Base-by-base conservation (phyloP, 2,888 invertebrate genomes). In the Nomada fabriciana region DNA sequence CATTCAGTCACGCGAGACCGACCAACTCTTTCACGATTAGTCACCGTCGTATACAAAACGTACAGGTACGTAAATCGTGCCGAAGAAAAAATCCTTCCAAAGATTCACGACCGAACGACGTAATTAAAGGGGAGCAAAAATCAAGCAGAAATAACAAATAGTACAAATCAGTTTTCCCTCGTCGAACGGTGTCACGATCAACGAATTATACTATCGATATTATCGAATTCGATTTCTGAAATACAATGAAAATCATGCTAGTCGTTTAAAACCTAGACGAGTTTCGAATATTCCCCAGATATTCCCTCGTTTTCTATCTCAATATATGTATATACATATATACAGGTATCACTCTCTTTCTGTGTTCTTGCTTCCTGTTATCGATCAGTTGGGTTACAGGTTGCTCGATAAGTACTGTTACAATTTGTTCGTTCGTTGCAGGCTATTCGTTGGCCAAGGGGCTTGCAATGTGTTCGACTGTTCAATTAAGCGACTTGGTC, bases 381-480 rank as follows among this genome's bases (percentile, higher is more conserved):
- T 75, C 53, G 75, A 76, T 36, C 70, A 2, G 53, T 53, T 18
- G 47, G 68, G 68, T 11, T 60, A 52, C 42, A 52, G 68, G 50
- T 60, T 47, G 50, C 52, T 60, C 68, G 68, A 25, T 25, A 20
- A 36, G 25, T 59, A 59, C 15, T 9, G 20, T 20, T 23, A 36
- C 4, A 55, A 2, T 36, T 36, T 36, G 36, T 57, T 29, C 15
- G 57, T 15, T 29, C 25, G 47, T 23, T 18, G 47, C 29, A 15
- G n/a, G 20, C n/a, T 5, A 3, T n/a, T 50, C n/a, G 65, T n/a
- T 2, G 25, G 7, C 15, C 15, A 42, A 23, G 9, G 53, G 9
- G 7, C 9, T 68, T 20, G 2, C 2, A 13, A 20, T 36, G 20
- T 15, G 43, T 36, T 23, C 10, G n/a, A 23, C 29, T 2, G 23